These are phyloP conservation scores for Orius laevigatus DNA, from an alignment of 1,140 invertebrate species.

Conservation along the genomic window DNA sequence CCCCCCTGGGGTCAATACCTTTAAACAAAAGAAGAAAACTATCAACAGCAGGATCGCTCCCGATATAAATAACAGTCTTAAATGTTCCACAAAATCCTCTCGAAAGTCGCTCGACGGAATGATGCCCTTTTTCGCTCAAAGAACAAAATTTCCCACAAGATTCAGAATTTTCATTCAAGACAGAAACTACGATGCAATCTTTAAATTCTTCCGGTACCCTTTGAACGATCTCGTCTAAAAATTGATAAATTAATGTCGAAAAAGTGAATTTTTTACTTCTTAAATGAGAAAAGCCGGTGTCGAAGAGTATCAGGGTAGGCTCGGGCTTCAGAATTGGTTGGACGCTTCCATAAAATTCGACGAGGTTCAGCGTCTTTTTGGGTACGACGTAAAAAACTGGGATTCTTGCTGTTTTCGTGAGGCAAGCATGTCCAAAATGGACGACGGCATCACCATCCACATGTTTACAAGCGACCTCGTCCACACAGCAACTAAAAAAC, in stretches of 20 bases:
- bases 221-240: background rate
- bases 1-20: no score
- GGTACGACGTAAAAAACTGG: constrained; percentile 57
- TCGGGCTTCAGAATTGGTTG: constrained; percentile 26
- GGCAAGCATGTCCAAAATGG: constrained; percentile 81
- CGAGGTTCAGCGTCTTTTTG: constrained; percentile 36
- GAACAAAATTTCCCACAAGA: no score
- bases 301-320: constrained; percentile 51
- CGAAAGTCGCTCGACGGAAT: constrained; percentile 8
- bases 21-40: background rate
- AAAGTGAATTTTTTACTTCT: constrained; percentile 9
- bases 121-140: background rate
- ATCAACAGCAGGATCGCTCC: background rate
- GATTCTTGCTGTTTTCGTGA: constrained; percentile 47
- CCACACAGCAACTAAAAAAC: constrained; percentile 75
- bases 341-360: constrained; percentile 26
- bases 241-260: background rate
- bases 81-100: constrained; percentile 7
- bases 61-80: constrained; percentile 16
- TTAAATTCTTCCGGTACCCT: background rate
- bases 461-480: constrained; percentile 80
- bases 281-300: constrained; percentile 46
- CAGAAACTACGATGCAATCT: background rate
- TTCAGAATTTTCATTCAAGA: no score
- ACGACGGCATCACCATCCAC: constrained; percentile 66